Base-by-base conservation (phyloP, 2,888 invertebrate species). In the Zhengitettix transpicula region DNA sequence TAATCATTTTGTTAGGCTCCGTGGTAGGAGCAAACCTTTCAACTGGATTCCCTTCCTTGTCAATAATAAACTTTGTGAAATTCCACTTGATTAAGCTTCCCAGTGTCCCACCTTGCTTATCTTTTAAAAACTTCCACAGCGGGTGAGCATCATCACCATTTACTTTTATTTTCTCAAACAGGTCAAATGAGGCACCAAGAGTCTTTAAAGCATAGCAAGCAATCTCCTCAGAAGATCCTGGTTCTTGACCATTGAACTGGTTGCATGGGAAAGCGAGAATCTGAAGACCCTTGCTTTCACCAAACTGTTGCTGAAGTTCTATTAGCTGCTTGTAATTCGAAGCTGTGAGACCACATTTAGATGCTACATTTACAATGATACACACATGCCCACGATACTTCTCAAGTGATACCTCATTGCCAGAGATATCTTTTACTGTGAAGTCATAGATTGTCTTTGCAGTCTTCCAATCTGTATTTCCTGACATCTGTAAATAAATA, bases 221-320 rank as follows among this genome's bases (percentile, higher is more conserved):
- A 66, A 85, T 83, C 44, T 81, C 79, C 10, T 81, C 82, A 16
- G 78, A 67, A 61, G 73, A 74, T 1, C 85, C 85, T 0, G 85
- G 84, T 67, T 85, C 85, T 68, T 86, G 81, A 5, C 81, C 81
- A 40, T 78, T 82, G 68, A 92, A 92, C 71, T 92, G 91, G 71
- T 92, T 91, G 74, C 91, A 91, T 0, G 92, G 92, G 71, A 93
- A 93, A 1, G 84, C 90, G 62, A 91, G 76, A 66, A 93, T 88
- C 65, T 81, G 79, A 52, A 93, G 74, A 63, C 90, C 76, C 74
- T 85, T 81, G 62, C 79, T 78, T 68, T 86, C 86, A 54, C 77
- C 81, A 72, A 85, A 87, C 69, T 86, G 79, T 60, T 85, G 83
- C 71, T 84, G 81, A 63, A 93, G 72, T 68, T 84, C 82, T 70